phyloP scores from a whole-genome alignment of 2,888 invertebrate genomes.

The Drosophila anomalata region DNA sequence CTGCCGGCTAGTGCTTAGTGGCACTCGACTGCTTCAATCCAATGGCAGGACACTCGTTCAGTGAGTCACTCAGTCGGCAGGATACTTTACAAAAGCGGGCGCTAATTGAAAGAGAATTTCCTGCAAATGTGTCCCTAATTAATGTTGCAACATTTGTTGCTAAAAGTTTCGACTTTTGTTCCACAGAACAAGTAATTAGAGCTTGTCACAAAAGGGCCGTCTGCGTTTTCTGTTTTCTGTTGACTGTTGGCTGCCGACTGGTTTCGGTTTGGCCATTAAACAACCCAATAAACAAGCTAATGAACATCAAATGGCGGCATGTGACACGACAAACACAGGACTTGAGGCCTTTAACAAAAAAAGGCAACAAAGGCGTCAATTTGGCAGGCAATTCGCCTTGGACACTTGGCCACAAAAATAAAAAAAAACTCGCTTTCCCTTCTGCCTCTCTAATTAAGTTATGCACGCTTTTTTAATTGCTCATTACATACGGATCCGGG shows the following conservation, averaged over 20 bases:
- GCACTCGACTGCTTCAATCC: constrained; percentile 28
- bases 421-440: not conserved
- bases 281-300: constrained; percentile 35
- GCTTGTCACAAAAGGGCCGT: constrained; percentile 40
- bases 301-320: constrained; percentile 34
- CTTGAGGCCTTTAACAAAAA: not conserved
- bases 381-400: constrained; percentile 25
- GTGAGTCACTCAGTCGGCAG: constrained; percentile 1
- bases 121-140: constrained; percentile 52
- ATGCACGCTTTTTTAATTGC: constrained; percentile 65
- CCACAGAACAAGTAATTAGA: constrained; percentile 57
- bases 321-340: constrained; percentile 20
- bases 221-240: constrained; percentile 10
- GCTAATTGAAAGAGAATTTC: constrained; percentile 68
- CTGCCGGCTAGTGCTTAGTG: constrained; percentile 5
- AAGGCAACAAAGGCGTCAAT: constrained; percentile 20
- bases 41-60: constrained; percentile 19
- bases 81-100: constrained; percentile 16
- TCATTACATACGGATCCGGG: constrained; percentile 37
- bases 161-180: constrained; percentile 35
- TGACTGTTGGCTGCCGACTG: not conserved
- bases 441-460: constrained; percentile 60
- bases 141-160: constrained; percentile 55
- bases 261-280: constrained; percentile 32
- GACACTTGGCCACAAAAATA: constrained; percentile 22